Conservation (phyloP, 2,797 vertebrate species). For the Amniataba percoides region DNA sequence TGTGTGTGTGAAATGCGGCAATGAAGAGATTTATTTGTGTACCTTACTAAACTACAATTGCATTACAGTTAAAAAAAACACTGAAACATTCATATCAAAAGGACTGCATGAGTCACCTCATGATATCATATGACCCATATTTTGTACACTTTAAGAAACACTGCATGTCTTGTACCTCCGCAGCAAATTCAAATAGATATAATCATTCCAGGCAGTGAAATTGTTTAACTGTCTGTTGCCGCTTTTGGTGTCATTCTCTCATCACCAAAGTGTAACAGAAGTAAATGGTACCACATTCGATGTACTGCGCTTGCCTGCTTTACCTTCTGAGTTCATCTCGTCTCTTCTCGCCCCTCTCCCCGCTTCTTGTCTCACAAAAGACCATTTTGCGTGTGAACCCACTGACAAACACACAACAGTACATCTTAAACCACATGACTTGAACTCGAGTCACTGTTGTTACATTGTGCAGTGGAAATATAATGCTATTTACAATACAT, state of each 20-base stretch:
- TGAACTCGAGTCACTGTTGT: conserved; percentile 71
- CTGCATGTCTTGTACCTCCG: conserved; percentile 81
- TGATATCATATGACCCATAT: conserved; percentile 71
- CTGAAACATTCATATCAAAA: conserved; percentile 84
- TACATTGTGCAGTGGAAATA: conserved; percentile 73
- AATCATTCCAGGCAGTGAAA: conserved; percentile 69
- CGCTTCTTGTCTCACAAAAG: conserved; percentile 47
- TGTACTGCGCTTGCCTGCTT: conserved; percentile 56
- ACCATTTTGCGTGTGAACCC: conserved; percentile 67
- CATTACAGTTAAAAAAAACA: conserved; percentile 78
- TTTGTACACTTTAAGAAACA: conserved; percentile 82
- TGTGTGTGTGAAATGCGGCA: conserved; percentile 57
- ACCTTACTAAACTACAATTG: conserved; percentile 85
- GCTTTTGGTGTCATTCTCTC: conserved; percentile 62
- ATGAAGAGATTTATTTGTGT: conserved; percentile 78
- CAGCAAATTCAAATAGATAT: conserved; percentile 72
- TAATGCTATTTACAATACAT: conserved; percentile 81
- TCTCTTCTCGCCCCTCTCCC: conserved; percentile 14
- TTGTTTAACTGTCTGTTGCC: conserved; percentile 53
- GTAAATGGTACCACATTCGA: conserved; percentile 80
- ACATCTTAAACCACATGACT: conserved; percentile 77
- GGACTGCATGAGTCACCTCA: conserved; percentile 67
- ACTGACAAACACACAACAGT: conserved; percentile 73
- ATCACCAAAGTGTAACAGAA: conserved; percentile 71
- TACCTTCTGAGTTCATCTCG: conserved; percentile 39